Base-by-base conservation (phyloP, 2,797 vertebrate species). In the Manis pentadactyla region DNA sequence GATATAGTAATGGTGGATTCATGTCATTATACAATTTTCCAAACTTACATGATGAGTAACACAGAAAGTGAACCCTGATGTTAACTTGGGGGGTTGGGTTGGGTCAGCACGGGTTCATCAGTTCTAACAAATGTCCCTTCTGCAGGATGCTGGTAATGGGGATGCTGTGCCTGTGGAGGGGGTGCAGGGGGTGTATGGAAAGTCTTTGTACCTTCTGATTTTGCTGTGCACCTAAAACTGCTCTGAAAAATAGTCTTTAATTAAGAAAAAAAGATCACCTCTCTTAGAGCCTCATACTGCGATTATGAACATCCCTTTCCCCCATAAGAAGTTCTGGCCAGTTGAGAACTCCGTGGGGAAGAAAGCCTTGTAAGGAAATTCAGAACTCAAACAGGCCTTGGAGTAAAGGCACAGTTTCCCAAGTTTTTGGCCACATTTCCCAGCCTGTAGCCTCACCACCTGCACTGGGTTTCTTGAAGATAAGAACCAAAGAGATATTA, bases 61-160 rank as follows among this genome's bases (percentile, higher is more conserved):
- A 10, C 78, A n/a, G 31, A n/a, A n/a, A 4, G 25, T 2, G 13
- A 73, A 31, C 55, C 31, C 3, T 37, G n/a, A 39, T 5, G 46
- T 53, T 21, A 4, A 10, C 11, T 29, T 7, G 90, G 59, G 42
- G 34, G 53, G 23, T 49, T 19, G 9, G 3, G n/a, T 8, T 7
- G 49, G 4, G 15, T 75, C 31, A 5, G 17, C 3, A 31, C 5
- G 49, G 12, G 61, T 46, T 21, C 21, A 0, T 77, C 18, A 8
- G 5, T n/a, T 46, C 17, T 46, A 23, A 23, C 71, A 11, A 3
- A 39, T 4, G 49, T 17, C 6, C 11, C 0, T 42, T 0, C 59
- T 29, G n/a, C 8, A 59, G 68, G 37, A 0, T 31, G 31, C 7
- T 0, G 73, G 42, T 49, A 3, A 34, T 7, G 37, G 51, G 39